Base-by-base conservation (phyloP, 2,888 invertebrate species). In the Cantharis lateralis region DNA sequence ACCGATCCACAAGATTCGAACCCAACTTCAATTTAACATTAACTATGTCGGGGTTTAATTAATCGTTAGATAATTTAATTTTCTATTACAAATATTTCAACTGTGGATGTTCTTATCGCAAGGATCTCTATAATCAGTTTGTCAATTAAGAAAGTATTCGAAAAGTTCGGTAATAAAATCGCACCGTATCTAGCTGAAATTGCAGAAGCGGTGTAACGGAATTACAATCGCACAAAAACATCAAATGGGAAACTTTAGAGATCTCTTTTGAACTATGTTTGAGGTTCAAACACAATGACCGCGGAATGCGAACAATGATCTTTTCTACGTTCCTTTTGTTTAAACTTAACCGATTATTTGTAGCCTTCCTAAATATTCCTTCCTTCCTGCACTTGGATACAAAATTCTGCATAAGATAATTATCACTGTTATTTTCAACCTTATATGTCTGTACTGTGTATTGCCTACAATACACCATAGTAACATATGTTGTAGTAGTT, bases 271-370 rank as follows among this genome's bases (percentile, higher is more conserved):
- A 66, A 66, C 64, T 66, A 66, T 69, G 69, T 32, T 28, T 62
- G 71, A 28, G 28, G 62, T 70, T 48, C 61, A 74, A 74, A 74
- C 64, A 74, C 74, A 74, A 74, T 74, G 74, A 74, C 74, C 74
- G 74, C 74, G 64, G 74, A 74, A 74, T 74, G 74, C 74, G 74
- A 74, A 74, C 74, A 74, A 74, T 74, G 74, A 74, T 74, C 74
- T 73, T 48, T 62, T 70, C 62, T 64, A 32, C 74, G 69, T 74
- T 74, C 74, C 74, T 74, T 68, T 69, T 73, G 74, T 68, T 69
- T 24, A 63, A 71, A 74, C 63, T 15, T 68, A 69, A 73, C 61
- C 69, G 62, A 62, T 62, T 24, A 69, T 68, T 48, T 68, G 48
- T 18, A n/a, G 61, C 73, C 62, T 73, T 73, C 69, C 73, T 72